These are phyloP conservation scores for Pempheris klunzingeri DNA, from an alignment of 2,797 vertebrate species.

Conservation along the genomic window DNA sequence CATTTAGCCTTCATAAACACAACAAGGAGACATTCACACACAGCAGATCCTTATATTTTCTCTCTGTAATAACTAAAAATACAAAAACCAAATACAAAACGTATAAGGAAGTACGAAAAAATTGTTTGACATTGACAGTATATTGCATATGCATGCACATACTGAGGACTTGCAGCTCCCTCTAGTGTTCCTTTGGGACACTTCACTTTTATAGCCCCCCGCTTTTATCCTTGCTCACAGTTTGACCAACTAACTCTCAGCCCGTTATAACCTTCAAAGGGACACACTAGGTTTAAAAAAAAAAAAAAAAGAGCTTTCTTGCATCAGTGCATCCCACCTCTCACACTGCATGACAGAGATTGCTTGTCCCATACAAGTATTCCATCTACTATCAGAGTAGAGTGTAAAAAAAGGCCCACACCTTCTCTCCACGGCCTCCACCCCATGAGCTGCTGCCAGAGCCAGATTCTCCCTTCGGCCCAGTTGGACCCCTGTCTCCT, in stretches of 20 bases:
- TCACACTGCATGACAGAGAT: not conserved
- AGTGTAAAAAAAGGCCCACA: conserved; percentile 25
- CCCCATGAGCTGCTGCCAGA: conserved; percentile 54
- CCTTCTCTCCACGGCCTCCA: conserved; percentile 74
- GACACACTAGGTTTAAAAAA: not conserved
- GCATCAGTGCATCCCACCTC: not conserved
- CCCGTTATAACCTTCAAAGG: not conserved
- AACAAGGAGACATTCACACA: not conserved
- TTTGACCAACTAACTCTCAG: not conserved
- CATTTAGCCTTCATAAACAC: not conserved
- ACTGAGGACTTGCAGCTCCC: conserved; percentile 32
- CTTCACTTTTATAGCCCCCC: not conserved
- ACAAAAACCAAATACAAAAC: not conserved
- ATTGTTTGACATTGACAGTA: not conserved
- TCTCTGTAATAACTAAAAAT: too few species aligned
- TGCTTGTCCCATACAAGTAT: not conserved
- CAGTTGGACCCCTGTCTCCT: conserved; percentile 82
- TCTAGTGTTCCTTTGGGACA: conserved; percentile 43
- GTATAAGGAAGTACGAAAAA: not conserved
- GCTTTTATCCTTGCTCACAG: not conserved
- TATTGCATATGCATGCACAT: not conserved
- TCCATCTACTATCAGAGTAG: not conserved
- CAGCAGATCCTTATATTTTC: not conserved
- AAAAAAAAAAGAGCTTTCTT: not conserved
- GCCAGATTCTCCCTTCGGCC: conserved; percentile 87